These are phyloP conservation scores for Pundamilia nyererei DNA, from an alignment of 2,113 vertebrate species.

Conservation along the genomic window DNA sequence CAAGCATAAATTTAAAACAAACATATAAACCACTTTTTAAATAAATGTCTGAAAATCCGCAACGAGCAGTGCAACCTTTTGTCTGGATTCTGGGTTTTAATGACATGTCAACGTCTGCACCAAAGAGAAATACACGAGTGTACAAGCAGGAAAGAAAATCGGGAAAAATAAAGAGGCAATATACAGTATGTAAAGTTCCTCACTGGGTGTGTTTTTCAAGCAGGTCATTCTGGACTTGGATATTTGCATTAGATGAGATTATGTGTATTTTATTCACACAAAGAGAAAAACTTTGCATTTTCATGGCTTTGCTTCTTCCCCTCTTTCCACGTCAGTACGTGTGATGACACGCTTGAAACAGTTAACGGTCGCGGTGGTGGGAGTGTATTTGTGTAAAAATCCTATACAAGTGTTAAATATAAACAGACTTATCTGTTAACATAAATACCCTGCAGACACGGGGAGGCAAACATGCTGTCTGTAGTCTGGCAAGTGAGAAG, in stretches of 20 bases:
- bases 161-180: not conserved
- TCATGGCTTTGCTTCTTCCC: not conserved
- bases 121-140: accelerated
- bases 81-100: not conserved
- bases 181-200: not conserved
- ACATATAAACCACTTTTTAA: not conserved
- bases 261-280: not conserved
- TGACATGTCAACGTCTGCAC: not conserved
- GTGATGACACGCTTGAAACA: constrained; percentile 21
- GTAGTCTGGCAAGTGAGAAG: not conserved
- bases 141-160: not conserved
- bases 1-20: not conserved
- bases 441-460: not conserved
- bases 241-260: not conserved
- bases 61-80: not conserved
- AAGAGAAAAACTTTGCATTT: not conserved
- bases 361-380: constrained; percentile 39
- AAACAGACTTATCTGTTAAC: constrained; percentile 49
- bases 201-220: not conserved
- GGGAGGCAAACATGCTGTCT: not conserved
- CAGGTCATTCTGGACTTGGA: not conserved
- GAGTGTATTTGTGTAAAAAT: not conserved
- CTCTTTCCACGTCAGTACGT: not conserved
- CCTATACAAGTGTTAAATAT: constrained; percentile 30
- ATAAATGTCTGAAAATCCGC: not conserved